Percentiles rank a stretch among this genome's conserved stretches.
Conservation (phyloP, 2,888 invertebrate species). For the Apotomis betuletana region DNA sequence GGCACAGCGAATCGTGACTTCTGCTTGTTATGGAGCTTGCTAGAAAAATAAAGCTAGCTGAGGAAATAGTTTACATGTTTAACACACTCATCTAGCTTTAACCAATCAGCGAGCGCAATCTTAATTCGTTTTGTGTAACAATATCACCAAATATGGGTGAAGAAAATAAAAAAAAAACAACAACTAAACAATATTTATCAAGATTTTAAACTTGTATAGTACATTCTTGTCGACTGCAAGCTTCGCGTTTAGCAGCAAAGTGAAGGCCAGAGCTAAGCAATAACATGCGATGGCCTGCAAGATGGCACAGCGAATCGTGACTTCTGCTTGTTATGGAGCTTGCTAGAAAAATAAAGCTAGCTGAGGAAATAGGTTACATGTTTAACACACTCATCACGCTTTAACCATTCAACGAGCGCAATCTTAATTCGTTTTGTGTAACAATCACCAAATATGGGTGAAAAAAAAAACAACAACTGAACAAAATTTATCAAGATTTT, state of each 20-base stretch:
- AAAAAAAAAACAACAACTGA: neutral
- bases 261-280: conserved; percentile 34
- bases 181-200: neutral
- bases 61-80: conserved; percentile 1
- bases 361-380: conserved; percentile 7
- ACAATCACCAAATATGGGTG: too few relatives aligned
- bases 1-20: conserved; percentile 64
- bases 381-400: too few relatives aligned
- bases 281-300: conserved; percentile 60
- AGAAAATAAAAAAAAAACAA: too few relatives aligned
- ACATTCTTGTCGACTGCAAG: too few relatives aligned
- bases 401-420: too few relatives aligned
- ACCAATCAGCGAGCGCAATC: too few relatives aligned
- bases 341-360: conserved; percentile 42
- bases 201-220: neutral
- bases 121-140: too few relatives aligned
- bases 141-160: too few relatives aligned
- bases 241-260: neutral
- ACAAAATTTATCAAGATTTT: neutral
- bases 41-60: conserved; percentile 38
- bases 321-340: conserved; percentile 56
- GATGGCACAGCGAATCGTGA: conserved; percentile 63
- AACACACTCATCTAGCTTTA: too few relatives aligned
- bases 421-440: too few relatives aligned
- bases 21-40: conserved; percentile 53